Percentiles rank a stretch among this genome's conserved stretches.
phyloP scores from a whole-genome alignment of 2,797 vertebrate species.

The Acanthurus leucopareius region DNA sequence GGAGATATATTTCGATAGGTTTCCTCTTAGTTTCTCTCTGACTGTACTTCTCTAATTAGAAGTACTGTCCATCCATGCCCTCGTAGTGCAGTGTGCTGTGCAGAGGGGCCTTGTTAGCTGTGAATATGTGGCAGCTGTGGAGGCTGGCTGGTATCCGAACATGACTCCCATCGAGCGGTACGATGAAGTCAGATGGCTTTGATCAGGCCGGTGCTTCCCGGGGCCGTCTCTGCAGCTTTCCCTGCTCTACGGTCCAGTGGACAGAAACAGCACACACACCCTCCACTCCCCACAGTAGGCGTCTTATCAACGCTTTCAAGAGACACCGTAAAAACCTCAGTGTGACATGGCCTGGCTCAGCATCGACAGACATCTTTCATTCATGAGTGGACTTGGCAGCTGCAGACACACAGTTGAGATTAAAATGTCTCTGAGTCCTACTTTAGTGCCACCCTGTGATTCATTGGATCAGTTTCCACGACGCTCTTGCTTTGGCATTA shows the following conservation, averaged over 20 bases:
- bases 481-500: constrained; percentile 21
- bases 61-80: constrained; percentile 15
- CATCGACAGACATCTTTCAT: constrained; percentile 43
- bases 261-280: constrained; percentile 32
- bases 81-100: constrained; percentile 3
- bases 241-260: constrained; percentile 40
- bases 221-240: constrained; percentile 36
- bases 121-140: constrained; percentile 36
- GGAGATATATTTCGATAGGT: background rate
- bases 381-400: constrained; percentile 36
- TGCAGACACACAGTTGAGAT: constrained; percentile 13
- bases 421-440: constrained; percentile 18
- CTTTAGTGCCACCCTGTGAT: constrained; percentile 21
- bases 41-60: constrained; percentile 24
- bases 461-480: constrained; percentile 8
- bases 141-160: constrained; percentile 40
- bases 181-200: constrained; percentile 64
- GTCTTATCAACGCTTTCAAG: constrained; percentile 38
- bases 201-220: constrained; percentile 58
- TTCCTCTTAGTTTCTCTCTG: constrained; percentile 3
- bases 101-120: constrained; percentile 43
- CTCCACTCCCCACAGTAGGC: constrained; percentile 14
- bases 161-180: constrained; percentile 48
- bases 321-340: constrained; percentile 44
- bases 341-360: constrained; percentile 15